These are phyloP conservation scores for Cloeon dipterum DNA, from an alignment of 2,888 invertebrate species.

Conservation along the genomic window DNA sequence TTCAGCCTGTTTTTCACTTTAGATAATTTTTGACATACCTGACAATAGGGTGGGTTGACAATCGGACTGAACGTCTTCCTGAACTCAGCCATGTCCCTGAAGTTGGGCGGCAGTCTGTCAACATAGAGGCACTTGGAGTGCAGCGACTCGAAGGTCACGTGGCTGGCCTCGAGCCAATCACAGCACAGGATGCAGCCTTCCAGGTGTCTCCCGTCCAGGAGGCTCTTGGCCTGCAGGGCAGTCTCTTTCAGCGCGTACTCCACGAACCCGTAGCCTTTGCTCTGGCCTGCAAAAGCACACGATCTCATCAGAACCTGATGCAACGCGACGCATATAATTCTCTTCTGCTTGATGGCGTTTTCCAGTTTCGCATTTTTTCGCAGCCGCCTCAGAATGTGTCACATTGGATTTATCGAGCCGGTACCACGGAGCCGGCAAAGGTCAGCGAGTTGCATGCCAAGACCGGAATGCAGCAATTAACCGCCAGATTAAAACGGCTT, in stretches of 20 bases:
- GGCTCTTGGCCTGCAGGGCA: constrained; percentile 20
- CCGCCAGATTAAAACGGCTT: too few relatives aligned
- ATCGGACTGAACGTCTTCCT: constrained; percentile 22
- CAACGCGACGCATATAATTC: too few relatives aligned
- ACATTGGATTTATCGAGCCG: too few relatives aligned
- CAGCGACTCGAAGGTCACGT: constrained; percentile 21
- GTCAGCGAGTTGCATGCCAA: too few relatives aligned
- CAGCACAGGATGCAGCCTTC: constrained; percentile 19
- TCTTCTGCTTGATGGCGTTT: too few relatives aligned
- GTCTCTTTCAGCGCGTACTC: constrained; percentile 23
- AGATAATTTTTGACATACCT: too few relatives aligned
- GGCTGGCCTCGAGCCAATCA: constrained; percentile 23
- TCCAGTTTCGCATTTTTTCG: too few relatives aligned
- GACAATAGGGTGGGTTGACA: constrained; percentile 25
- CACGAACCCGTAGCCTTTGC: constrained; percentile 28
- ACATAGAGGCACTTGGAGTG: constrained; percentile 27
- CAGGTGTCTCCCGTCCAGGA: constrained; percentile 19
- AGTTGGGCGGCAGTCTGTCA: constrained; percentile 23
- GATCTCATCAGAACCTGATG: not conserved
- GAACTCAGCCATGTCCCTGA: constrained; percentile 23
- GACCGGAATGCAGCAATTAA: too few relatives aligned
- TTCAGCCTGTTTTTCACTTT: too few relatives aligned
- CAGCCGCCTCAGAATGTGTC: too few relatives aligned
- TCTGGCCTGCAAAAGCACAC: constrained; percentile 16
- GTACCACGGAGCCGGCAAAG: too few relatives aligned